A percentile compares a stretch with the other conserved stretches of the same genome.
phyloP scores from a whole-genome alignment of 1,140 invertebrate species.

The Venustaconcha ellipsiformis region DNA sequence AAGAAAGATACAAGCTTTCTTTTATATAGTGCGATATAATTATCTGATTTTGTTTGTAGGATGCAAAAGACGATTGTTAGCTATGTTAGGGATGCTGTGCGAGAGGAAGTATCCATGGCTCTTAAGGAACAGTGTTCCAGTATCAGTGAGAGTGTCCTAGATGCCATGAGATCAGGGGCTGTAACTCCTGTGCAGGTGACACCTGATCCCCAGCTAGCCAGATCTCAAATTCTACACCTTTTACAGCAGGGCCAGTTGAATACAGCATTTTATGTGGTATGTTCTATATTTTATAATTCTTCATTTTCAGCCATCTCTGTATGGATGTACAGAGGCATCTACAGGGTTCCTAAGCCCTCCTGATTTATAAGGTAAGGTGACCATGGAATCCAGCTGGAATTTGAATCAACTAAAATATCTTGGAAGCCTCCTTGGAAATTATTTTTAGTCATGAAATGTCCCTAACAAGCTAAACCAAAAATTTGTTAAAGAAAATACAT shows the following conservation, averaged over 20 bases:
- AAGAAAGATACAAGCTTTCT: too few species aligned
- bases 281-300: not conserved
- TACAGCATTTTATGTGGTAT: constrained; percentile 83
- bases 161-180: constrained; percentile 77
- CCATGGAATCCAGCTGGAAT: too few species aligned
- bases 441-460: too few species aligned
- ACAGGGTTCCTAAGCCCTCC: not conserved
- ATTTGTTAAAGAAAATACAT: too few species aligned
- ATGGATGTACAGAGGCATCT: too few species aligned
- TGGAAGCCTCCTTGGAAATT: too few species aligned
- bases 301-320: too few species aligned
- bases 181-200: constrained; percentile 75
- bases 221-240: constrained; percentile 81
- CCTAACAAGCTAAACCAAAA: too few species aligned
- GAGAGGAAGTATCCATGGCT: constrained; percentile 73
- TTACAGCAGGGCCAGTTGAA: constrained; percentile 82
- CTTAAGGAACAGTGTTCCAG: constrained; percentile 74
- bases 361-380: too few species aligned
- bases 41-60: constrained; percentile 36
- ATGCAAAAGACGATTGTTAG: constrained; percentile 50
- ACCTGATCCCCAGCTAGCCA: constrained; percentile 74
- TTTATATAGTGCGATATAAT: too few species aligned
- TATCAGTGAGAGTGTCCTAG: constrained; percentile 74
- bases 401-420: too few species aligned
- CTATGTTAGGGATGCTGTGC: constrained; percentile 64